Evolutionary conservation across 37 sponge, comb jelly and placozoan genomes (phyloP).

Genomic region (Oopsacas minuta): DNA sequence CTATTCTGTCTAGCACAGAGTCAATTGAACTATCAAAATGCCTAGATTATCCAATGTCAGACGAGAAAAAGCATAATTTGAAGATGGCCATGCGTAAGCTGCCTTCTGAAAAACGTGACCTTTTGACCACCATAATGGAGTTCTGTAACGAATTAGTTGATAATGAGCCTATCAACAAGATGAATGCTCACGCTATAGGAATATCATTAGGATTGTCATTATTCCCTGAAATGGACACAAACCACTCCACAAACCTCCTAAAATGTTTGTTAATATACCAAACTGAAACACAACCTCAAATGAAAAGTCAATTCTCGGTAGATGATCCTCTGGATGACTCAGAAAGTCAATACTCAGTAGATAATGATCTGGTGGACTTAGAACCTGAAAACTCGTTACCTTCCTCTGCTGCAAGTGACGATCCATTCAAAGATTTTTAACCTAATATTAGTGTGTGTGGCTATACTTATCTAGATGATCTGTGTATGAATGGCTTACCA

Average conservation of each 20-base stretch:
- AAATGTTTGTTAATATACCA: background rate
- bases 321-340: too few relatives aligned
- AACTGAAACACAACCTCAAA: background rate
- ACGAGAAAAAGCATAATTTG: background rate
- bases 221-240: background rate
- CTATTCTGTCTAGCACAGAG: background rate
- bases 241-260: background rate
- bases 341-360: too few relatives aligned
- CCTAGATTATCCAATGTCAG: background rate
- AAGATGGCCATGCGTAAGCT: background rate
- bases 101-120: background rate
- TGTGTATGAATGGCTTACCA: background rate
- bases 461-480: too few relatives aligned
- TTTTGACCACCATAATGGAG: background rate
- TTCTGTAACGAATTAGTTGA: constrained; percentile 2
- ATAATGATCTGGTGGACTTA: too few relatives aligned
- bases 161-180: constrained; percentile 5
- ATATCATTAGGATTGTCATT: background rate
- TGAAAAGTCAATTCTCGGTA: background rate
- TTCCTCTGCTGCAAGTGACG: too few relatives aligned
- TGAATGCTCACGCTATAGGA: constrained; percentile 10
- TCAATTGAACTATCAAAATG: background rate
- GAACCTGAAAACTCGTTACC: too few relatives aligned
- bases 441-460: background rate
- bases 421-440: constrained; percentile 15